Percentiles rank a stretch among this genome's conserved stretches.
These are phyloP conservation scores for Podilymbus podiceps DNA, from an alignment of 2,113 vertebrate genomes.

Conservation along the genomic window DNA sequence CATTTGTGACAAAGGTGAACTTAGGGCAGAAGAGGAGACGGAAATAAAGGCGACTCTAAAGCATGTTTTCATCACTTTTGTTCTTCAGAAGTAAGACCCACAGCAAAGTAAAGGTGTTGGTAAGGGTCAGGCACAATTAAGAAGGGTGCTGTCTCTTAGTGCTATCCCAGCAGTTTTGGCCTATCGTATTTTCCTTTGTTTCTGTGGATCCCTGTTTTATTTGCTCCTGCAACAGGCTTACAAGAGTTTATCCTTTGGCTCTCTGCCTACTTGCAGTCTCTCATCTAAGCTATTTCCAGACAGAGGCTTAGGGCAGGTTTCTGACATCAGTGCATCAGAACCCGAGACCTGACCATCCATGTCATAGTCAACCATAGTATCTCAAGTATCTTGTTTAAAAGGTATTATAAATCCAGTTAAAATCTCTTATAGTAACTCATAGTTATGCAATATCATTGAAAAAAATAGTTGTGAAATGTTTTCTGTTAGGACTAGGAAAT, in stretches of 20 bases:
- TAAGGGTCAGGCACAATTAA: not conserved
- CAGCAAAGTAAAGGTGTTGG: not conserved
- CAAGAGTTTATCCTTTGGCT: not conserved
- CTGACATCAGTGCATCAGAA: not conserved
- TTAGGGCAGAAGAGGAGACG: not conserved
- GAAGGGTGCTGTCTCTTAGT: not conserved
- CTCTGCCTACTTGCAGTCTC: not conserved
- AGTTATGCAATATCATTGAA: not conserved
- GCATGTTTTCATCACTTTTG: not conserved
- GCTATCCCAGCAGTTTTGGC: not conserved
- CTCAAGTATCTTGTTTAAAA: not conserved
- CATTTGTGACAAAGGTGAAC: not conserved
- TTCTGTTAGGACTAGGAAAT: not conserved
- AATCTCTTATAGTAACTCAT: not conserved
- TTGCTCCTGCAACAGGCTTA: not conserved
- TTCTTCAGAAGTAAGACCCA: not conserved
- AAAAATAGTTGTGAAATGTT: not conserved
- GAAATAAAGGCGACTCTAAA: not conserved
- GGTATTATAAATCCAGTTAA: not conserved
- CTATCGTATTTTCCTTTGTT: not conserved
- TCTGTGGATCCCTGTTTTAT: not conserved
- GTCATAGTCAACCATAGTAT: not conserved
- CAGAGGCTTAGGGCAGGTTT: not conserved
- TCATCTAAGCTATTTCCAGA: not conserved
- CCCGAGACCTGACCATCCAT: not conserved